These are phyloP conservation scores for Dysmachus trigonus DNA, from an alignment of 2,888 invertebrate genomes.

Conservation along the genomic window DNA sequence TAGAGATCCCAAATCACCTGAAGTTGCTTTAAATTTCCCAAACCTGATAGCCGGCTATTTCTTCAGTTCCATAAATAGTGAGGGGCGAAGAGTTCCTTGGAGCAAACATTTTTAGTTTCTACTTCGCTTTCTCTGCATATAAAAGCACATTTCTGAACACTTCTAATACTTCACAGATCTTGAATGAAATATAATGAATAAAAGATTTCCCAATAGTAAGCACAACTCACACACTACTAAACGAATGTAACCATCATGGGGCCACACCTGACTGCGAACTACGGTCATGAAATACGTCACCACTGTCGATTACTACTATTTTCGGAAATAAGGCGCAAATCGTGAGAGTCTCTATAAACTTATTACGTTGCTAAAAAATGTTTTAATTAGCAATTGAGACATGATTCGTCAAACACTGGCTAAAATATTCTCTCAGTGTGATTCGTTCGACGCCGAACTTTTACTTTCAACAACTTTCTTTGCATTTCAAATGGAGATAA, in stretches of 20 bases:
- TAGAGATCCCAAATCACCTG: constrained; percentile 25
- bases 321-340: background rate
- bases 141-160: background rate
- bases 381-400: background rate
- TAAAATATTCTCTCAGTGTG: background rate
- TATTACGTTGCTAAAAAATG: background rate
- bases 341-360: background rate
- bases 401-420: background rate
- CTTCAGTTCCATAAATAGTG: constrained; percentile 61
- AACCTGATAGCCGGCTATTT: constrained; percentile 65
- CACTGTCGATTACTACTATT: background rate
- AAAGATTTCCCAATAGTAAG: constrained; percentile 6
- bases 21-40: constrained; percentile 33
- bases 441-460: background rate
- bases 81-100: constrained; percentile 64
- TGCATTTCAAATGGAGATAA: constrained; percentile 7
- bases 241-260: background rate
- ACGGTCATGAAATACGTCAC: background rate
- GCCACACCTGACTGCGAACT: constrained; percentile 15
- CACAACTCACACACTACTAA: background rate
- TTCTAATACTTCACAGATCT: background rate
- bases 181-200: background rate
- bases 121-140: background rate
- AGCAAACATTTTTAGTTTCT: constrained; percentile 59
- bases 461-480: constrained; percentile 29